Conservation (phyloP, 1,140 invertebrate species). For the Drosophila bocki region DNA sequence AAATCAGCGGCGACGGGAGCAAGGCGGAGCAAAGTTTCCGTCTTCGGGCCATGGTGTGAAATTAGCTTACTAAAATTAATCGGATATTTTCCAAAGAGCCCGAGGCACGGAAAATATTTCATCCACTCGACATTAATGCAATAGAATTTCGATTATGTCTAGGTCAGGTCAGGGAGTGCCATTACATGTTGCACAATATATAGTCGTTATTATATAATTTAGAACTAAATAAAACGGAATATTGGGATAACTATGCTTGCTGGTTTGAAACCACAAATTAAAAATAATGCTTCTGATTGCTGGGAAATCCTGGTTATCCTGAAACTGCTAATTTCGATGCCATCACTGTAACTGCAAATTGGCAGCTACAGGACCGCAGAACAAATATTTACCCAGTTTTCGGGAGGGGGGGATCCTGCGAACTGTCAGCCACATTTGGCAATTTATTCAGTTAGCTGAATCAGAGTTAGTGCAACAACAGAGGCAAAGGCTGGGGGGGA, state of each 20-base stretch:
- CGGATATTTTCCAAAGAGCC: conserved; percentile 55
- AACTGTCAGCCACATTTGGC: conserved; percentile 51
- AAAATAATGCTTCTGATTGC: background rate
- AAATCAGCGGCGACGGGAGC: conserved; percentile 39
- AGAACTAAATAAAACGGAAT: background rate
- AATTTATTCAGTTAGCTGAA: conserved; percentile 68
- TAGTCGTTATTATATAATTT: too few species aligned
- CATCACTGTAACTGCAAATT: conserved; percentile 40
- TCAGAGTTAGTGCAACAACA: conserved; percentile 28
- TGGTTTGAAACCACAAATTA: conserved; percentile 2
- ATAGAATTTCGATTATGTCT: conserved; percentile 39
- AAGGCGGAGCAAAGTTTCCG: conserved; percentile 27
- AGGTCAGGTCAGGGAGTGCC: background rate
- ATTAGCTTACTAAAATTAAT: conserved; percentile 76
- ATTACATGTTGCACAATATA: conserved; percentile 1
- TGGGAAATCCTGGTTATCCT: background rate
- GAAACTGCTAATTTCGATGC: conserved; percentile 6
- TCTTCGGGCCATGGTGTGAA: conserved; percentile 24
- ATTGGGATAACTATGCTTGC: background rate
- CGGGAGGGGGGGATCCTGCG: background rate
- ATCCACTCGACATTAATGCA: conserved; percentile 30
- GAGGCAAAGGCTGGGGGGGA: conserved; percentile 4
- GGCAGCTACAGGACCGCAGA: conserved; percentile 48
- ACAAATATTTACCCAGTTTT: conserved; percentile 58
- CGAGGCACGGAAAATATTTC: conserved; percentile 26